phyloP scores from a whole-genome alignment of 2,888 invertebrate species.

The Scaptomyza cyrtandrae region DNA sequence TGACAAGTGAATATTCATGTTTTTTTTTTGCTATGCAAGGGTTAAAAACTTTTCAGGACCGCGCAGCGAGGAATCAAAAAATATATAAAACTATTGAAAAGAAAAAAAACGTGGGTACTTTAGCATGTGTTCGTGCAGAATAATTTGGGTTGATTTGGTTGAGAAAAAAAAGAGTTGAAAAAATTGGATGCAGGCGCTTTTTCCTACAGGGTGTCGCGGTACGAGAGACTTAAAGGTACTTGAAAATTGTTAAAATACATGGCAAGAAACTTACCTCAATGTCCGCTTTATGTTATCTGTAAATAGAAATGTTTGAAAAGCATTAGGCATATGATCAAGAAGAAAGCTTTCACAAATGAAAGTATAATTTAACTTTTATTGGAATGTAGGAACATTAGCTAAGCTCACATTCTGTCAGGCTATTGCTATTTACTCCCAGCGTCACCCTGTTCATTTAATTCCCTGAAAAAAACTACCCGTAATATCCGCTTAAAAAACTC shows the following conservation, averaged over 20 bases:
- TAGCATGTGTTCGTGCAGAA: conserved; percentile 82
- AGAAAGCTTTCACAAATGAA: background rate
- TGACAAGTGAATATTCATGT: conserved; percentile 85
- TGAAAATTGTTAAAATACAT: background rate
- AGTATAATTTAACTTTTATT: too few species aligned
- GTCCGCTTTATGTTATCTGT: background rate
- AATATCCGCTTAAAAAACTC: conserved; percentile 72
- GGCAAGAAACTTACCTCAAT: background rate
- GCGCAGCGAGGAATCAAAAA: conserved; percentile 24
- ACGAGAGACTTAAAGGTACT: background rate
- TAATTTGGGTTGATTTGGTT: conserved; percentile 74
- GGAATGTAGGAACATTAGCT: background rate
- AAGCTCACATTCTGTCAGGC: too few species aligned
- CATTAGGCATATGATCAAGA: background rate
- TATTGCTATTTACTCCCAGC: background rate
- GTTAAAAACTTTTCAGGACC: conserved; percentile 73
- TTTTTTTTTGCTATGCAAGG: conserved; percentile 60
- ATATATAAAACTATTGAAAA: conserved; percentile 5
- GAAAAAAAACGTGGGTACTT: conserved; percentile 83
- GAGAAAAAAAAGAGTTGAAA: conserved; percentile 54
- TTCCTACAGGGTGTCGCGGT: conserved; percentile 56
- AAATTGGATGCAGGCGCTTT: conserved; percentile 12
- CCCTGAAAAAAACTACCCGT: conserved; percentile 38
- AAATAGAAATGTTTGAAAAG: background rate
- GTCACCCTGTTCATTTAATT: conserved; percentile 57